Conservation (phyloP, 2,113 vertebrate genomes). For the Phaethornis superciliosus region DNA sequence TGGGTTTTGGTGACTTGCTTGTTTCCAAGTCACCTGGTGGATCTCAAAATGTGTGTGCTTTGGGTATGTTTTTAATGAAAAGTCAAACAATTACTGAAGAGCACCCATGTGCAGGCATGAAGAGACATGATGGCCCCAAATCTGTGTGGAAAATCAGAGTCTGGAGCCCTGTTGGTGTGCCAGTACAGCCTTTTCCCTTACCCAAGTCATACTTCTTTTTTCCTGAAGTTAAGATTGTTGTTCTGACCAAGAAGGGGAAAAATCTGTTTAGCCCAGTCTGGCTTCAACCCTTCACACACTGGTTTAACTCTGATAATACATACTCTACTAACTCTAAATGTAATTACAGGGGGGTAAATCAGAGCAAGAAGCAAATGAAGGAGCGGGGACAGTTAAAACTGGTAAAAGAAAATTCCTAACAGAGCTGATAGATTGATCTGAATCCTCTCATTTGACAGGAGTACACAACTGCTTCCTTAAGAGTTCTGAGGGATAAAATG, state of each 20-base stretch:
- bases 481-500: not conserved
- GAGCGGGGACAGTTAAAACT: not conserved
- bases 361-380: not conserved
- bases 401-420: not conserved
- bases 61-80: not conserved
- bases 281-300: not conserved
- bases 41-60: fast-evolving
- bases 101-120: too few species aligned
- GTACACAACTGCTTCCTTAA: not conserved
- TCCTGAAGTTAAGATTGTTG: fast-evolving
- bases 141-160: not conserved
- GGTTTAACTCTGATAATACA: not conserved
- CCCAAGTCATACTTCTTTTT: fast-evolving
- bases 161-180: not conserved
- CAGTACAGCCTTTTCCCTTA: not conserved
- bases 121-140: not conserved
- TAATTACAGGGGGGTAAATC: not conserved
- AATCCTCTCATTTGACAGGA: not conserved
- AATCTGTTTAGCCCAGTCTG: not conserved
- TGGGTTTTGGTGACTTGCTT: not conserved
- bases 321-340: too few species aligned
- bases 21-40: not conserved
- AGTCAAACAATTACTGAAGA: not conserved
- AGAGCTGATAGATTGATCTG: not conserved
- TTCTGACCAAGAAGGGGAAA: not conserved